These are phyloP conservation scores for Coenobita brevimanus DNA, from an alignment of 1,140 invertebrate species.

Conservation along the genomic window DNA sequence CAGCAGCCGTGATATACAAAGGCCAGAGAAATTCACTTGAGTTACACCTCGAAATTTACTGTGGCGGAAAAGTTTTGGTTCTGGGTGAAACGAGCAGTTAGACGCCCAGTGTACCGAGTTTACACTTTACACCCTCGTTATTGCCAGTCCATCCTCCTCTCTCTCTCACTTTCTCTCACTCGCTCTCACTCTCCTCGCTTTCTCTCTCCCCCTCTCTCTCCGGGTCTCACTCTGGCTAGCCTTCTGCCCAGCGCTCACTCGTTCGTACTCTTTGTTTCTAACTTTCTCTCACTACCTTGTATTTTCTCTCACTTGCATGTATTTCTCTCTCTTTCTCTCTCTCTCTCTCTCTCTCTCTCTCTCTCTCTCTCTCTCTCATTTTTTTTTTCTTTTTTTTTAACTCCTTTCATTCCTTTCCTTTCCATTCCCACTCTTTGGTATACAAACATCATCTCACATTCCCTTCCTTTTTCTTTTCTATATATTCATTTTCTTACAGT, in stretches of 20 bases:
- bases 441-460: too few relatives aligned
- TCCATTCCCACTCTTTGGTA: too few relatives aligned
- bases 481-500: too few relatives aligned
- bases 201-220: neutral
- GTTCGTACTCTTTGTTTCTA: neutral
- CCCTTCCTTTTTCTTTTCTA: too few relatives aligned
- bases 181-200: neutral
- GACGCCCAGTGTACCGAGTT: slow-evolving; percentile 36
- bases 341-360: neutral
- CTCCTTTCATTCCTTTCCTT: neutral
- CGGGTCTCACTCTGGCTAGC: neutral
- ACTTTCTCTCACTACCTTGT: neutral
- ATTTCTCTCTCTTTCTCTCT: neutral
- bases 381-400: neutral
- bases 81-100: slow-evolving; percentile 47
- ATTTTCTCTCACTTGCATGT: neutral
- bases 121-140: slow-evolving; percentile 45
- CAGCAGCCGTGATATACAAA: slow-evolving; percentile 42
- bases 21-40: slow-evolving; percentile 51
- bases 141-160: neutral
- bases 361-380: neutral
- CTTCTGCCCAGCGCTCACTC: too few relatives aligned
- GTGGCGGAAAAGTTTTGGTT: slow-evolving; percentile 45
- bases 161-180: neutral
- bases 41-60: slow-evolving; percentile 43